A percentile compares a stretch with the other conserved stretches of the same genome.
These are phyloP conservation scores for Labeo rohita DNA, from an alignment of 2,113 vertebrate species.

Conservation along the genomic window DNA sequence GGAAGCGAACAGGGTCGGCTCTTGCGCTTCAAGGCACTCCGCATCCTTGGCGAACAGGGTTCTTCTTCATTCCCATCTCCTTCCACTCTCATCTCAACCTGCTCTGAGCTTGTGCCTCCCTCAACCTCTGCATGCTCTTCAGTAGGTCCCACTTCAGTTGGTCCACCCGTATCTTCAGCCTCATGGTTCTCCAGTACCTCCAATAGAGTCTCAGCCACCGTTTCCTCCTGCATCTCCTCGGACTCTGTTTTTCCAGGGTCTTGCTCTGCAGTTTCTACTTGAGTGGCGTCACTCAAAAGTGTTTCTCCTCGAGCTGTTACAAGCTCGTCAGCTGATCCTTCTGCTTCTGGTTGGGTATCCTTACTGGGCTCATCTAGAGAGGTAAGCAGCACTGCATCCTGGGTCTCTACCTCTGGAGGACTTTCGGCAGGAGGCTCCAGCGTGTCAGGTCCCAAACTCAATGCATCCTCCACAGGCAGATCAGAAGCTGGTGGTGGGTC, in stretches of 20 bases:
- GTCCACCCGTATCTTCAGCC: slow-evolving; percentile 28
- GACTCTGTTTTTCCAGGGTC: slow-evolving; percentile 56
- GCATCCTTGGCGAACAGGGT: slow-evolving; percentile 71
- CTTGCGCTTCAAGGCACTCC: slow-evolving; percentile 78
- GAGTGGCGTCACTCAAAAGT: slow-evolving; percentile 13
- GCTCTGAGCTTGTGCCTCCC: slow-evolving; percentile 34
- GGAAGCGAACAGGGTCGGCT: slow-evolving; percentile 90
- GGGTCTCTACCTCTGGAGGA: slow-evolving; percentile 60
- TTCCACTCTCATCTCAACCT: slow-evolving; percentile 38
- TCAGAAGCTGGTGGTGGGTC: slow-evolving; percentile 61
- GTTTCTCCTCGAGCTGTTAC: not conserved
- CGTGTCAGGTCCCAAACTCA: slow-evolving; percentile 72
- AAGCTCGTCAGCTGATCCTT: slow-evolving; percentile 31
- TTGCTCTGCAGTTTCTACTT: slow-evolving; percentile 59
- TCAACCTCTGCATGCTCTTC: slow-evolving; percentile 60
- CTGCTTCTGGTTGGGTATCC: slow-evolving; percentile 64
- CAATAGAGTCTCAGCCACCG: not conserved
- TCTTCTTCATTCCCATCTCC: slow-evolving; percentile 55
- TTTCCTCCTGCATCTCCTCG: slow-evolving; percentile 53
- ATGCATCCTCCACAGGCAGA: slow-evolving; percentile 66
- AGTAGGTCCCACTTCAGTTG: slow-evolving; percentile 46
- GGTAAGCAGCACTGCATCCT: slow-evolving; percentile 50
- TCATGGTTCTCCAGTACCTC: slow-evolving; percentile 7
- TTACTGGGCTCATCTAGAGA: slow-evolving; percentile 37
- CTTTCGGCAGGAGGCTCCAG: slow-evolving; percentile 74